These are phyloP conservation scores for Phallusia fumigata DNA, from an alignment of 23 tunicate species.

Conservation along the genomic window DNA sequence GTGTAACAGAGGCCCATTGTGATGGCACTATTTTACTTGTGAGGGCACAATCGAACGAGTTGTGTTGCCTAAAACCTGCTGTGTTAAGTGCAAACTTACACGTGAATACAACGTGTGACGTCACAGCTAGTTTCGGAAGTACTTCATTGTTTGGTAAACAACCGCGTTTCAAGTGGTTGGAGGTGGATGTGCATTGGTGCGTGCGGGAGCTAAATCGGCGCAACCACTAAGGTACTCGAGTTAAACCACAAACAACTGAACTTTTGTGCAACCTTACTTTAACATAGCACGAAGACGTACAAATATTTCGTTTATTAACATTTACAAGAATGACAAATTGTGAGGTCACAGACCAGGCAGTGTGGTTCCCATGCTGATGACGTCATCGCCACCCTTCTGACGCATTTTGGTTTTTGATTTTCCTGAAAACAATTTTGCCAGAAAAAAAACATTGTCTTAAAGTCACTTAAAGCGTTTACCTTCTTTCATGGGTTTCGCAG, in stretches of 20 bases:
- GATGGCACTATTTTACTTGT: not conserved
- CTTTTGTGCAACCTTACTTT: no score
- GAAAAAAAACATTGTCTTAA: not conserved
- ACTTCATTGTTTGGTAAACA: not conserved
- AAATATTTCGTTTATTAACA: no score
- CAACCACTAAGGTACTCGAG: no score
- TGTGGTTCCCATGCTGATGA: constrained; percentile 87
- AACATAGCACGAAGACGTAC: no score
- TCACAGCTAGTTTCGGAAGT: not conserved
- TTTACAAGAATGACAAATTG: no score
- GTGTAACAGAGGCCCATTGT: not conserved
- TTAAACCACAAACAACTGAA: no score
- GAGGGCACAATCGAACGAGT: not conserved
- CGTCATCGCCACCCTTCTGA: constrained; percentile 46
- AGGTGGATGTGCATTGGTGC: no score
- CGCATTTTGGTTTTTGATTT: constrained; percentile 31
- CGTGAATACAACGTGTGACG: not conserved
- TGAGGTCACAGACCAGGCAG: constrained; percentile 43
- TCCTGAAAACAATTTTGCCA: not conserved
- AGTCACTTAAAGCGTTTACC: not conserved
- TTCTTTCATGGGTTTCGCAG: constrained; percentile 51
- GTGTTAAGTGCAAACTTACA: not conserved
- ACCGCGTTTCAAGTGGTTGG: not conserved
- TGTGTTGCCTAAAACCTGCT: not conserved
- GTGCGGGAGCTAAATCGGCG: no score